Conservation (phyloP, 2,797 vertebrate species). For the Chaenodraco wilsoni region DNA sequence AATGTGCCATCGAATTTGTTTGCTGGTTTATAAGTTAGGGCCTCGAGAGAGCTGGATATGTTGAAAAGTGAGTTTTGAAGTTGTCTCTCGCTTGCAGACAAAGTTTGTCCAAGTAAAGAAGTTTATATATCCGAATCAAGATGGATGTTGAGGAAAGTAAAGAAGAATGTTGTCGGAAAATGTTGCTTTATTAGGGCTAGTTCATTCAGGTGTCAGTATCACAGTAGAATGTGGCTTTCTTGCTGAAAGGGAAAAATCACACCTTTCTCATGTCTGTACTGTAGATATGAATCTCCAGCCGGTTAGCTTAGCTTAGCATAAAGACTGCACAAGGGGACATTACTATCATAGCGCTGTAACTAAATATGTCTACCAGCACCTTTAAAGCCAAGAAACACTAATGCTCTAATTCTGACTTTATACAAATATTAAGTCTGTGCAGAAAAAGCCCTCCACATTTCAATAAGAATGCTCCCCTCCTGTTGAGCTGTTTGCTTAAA, state of each 20-base stretch:
- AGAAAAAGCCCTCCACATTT: not conserved
- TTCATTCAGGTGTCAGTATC: no score
- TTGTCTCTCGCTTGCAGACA: not conserved
- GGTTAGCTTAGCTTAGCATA: conserved; percentile 5
- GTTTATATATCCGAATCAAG: not conserved
- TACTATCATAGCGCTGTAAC: not conserved
- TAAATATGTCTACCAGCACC: not conserved
- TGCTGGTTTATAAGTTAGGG: conserved; percentile 14
- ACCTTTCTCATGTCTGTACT: no score
- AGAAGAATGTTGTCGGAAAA: not conserved
- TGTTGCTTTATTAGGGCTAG: no score
- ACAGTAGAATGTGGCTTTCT: no score
- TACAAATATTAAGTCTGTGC: not conserved
- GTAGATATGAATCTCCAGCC: not conserved
- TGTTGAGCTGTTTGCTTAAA: conserved; percentile 32
- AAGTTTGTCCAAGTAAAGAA: not conserved
- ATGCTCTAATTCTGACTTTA: not conserved
- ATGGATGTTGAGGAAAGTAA: not conserved
- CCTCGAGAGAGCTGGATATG: conserved; percentile 52
- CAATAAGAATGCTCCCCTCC: not conserved
- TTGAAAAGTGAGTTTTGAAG: conserved; percentile 27
- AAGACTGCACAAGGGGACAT: not conserved
- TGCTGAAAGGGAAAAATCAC: no score
- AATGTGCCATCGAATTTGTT: conserved; percentile 18
- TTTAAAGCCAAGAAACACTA: not conserved